Percentiles rank a stretch among this genome's conserved stretches.
These are phyloP conservation scores for Thecocarcelia acutangulata DNA, from an alignment of 2,888 invertebrate genomes.

Conservation along the genomic window DNA sequence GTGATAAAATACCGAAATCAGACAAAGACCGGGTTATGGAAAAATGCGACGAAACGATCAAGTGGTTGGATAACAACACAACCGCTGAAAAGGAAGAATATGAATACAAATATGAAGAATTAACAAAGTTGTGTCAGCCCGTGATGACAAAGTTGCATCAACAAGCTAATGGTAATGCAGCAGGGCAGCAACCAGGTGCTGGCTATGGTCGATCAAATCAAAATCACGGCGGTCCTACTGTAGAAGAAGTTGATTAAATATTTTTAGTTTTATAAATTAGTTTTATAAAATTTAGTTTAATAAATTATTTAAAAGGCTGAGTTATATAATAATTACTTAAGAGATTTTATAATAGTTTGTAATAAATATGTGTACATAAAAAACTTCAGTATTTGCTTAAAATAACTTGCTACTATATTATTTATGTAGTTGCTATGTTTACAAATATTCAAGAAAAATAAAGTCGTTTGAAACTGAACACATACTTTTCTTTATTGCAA, in stretches of 20 bases:
- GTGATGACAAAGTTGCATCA: constrained; percentile 82
- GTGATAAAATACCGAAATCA: constrained; percentile 84
- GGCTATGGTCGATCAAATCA: constrained; percentile 83
- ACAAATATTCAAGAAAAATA: no score
- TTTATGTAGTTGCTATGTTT: no score
- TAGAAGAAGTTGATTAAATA: constrained; percentile 79
- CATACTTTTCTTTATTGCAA: no score
- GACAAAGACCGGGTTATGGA: constrained; percentile 87
- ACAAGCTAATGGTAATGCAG: constrained; percentile 82
- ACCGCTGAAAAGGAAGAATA: constrained; percentile 89
- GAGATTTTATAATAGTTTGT: no score
- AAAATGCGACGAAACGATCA: constrained; percentile 85
- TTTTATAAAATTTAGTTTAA: no score
- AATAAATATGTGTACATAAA: no score
- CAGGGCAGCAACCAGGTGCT: constrained; percentile 32
- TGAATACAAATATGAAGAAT: constrained; percentile 82
- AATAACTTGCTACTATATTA: no score
- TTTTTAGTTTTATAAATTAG: no score
- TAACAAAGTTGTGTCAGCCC: constrained; percentile 80
- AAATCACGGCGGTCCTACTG: constrained; percentile 81
- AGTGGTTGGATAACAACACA: constrained; percentile 89
- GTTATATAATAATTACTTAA: no score
- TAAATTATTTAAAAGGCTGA: no score
- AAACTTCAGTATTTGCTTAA: no score
- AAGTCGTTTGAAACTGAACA: no score